Evolutionary conservation across 2,113 vertebrate species (phyloP).

Genomic region (Acanthisitta chloris): DNA sequence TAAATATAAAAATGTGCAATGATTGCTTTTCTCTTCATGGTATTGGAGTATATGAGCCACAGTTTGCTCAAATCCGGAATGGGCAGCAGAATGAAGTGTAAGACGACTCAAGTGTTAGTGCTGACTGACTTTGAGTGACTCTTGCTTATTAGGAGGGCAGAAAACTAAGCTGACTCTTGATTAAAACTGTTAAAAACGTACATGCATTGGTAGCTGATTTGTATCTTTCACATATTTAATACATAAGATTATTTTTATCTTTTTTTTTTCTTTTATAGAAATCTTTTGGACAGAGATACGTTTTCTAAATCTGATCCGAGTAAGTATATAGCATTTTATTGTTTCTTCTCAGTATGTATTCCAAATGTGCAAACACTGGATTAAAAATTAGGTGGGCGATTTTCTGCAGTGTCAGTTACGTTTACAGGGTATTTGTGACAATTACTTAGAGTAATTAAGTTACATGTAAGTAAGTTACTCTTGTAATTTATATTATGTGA

Average conservation of each 20-base stretch:
- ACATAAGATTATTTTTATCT: neutral
- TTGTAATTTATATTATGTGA: neutral
- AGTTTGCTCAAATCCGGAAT: neutral
- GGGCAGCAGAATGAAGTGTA: neutral
- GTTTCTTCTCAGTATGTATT: neutral
- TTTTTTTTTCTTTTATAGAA: slow-evolving; percentile 62
- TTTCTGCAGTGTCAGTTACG: neutral
- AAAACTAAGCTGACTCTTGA: neutral
- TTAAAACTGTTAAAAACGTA: neutral
- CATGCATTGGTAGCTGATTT: neutral
- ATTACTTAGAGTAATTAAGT: neutral
- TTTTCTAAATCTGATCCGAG: slow-evolving; percentile 96
- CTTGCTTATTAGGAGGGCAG: neutral
- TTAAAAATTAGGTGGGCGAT: neutral
- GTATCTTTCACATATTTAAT: neutral
- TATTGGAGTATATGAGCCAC: neutral
- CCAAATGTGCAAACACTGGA: neutral
- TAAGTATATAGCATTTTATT: slow-evolving; percentile 76
- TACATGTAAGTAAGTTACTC: neutral
- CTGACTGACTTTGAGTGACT: neutral
- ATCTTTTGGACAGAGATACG: slow-evolving; percentile 92
- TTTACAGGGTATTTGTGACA: neutral
- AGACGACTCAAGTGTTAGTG: neutral
- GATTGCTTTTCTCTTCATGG: neutral
- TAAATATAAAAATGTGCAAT: neutral